Evolutionary conservation across 1,140 invertebrate genomes (phyloP), one percentile per base, ranked within the genome.

Genomic region (Muscidifurax raptorellus): DNA sequence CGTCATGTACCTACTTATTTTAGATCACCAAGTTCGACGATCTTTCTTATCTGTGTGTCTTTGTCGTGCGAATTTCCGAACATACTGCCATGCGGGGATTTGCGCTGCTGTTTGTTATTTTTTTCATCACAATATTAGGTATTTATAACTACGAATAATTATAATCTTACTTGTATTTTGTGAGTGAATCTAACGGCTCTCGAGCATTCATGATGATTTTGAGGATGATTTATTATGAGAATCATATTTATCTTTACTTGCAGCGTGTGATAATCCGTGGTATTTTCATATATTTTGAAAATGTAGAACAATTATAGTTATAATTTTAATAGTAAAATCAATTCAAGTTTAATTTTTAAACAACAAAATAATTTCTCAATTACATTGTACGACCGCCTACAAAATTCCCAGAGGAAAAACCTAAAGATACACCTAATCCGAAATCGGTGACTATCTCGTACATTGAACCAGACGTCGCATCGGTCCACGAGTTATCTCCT

Each of bases 1-100:
- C 82, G 44, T n/a, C 44, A 25, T 84, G 52, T n/a, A 79, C 71
- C 47, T 84, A 75, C 18, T 84, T 80, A 72, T 85, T 85, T 85
- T 80, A 85, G 84, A 85, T 85, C 80, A 40, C 44, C 25, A 85
- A 78, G 84, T 85, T 85, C 79, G 74, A 81, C 79, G 78, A 81
- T 85, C 84, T 69, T 44, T 71, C 78, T 75, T 79, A 36, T 80
- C 83, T 64, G 66, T n/a, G 83, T 52, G 52, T 30, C 71, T 69
- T 64, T 30, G 47, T 69, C 69, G 52, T 40, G 78, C 69, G 36
- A 80, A 85, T 80, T 85, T 80, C 2, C 52, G 6, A 64, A 30
- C 2, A 13, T 5, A 59, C 44, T n/a, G n/a, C 74, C 66, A 85
- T 85, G 84, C 59, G 75, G 59, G 27, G 75, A 82, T n/a, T 85